A percentile compares a stretch with the other conserved stretches of the same genome.
Evolutionary conservation across 2,113 vertebrate species (phyloP).

Genomic region (Seriola quinqueradiata): DNA sequence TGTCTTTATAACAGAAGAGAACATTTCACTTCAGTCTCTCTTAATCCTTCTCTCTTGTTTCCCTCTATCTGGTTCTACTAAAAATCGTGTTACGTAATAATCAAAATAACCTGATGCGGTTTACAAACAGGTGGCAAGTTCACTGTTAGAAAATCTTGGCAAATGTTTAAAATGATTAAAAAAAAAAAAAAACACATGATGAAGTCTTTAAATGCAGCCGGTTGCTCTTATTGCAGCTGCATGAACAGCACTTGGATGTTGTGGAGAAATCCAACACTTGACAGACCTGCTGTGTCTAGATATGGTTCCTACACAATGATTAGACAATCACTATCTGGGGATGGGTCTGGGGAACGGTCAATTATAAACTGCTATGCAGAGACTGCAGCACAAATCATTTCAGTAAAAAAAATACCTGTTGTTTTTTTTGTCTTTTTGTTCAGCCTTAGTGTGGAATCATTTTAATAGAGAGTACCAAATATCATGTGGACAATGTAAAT

Average conservation of each 20-base stretch:
- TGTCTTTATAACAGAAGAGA: not conserved
- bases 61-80: not conserved
- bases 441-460: not conserved
- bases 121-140: too few species aligned
- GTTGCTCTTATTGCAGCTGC: too few species aligned
- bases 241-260: too few species aligned
- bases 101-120: not conserved
- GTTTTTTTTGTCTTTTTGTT: not conserved
- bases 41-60: not conserved
- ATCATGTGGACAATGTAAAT: not conserved
- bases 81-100: not conserved
- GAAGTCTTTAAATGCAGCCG: too few species aligned
- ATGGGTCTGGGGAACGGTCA: not conserved
- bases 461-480: not conserved
- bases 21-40: not conserved
- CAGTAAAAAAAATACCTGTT: not conserved
- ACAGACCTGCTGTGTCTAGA: too few species aligned
- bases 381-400: not conserved
- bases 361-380: constrained; percentile 1
- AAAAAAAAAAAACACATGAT: too few species aligned
- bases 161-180: too few species aligned
- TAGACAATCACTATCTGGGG: not conserved
- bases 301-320: not conserved
- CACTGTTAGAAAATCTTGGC: too few species aligned
- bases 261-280: too few species aligned